A percentile compares a stretch with the other conserved stretches of the same genome.
These are phyloP conservation scores for Drosophila sulfurigaster DNA, from an alignment of 1,140 invertebrate genomes.

Conservation along the genomic window DNA sequence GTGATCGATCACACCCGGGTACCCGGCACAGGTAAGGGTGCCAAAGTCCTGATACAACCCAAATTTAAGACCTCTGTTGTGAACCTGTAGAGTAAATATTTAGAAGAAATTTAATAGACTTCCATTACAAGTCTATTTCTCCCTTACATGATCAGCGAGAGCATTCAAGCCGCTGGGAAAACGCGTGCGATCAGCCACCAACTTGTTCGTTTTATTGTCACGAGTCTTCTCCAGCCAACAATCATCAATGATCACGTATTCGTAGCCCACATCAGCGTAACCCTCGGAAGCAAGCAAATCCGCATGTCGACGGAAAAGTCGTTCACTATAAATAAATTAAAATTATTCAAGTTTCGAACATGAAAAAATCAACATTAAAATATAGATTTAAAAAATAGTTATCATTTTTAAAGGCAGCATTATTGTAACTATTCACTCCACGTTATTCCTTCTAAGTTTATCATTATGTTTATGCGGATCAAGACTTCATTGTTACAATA, in stretches of 20 bases:
- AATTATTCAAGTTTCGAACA: background rate
- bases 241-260: slow-evolving; percentile 95
- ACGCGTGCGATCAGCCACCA: slow-evolving; percentile 90
- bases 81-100: slow-evolving; percentile 87
- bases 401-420: too few relatives aligned
- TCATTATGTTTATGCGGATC: too few relatives aligned
- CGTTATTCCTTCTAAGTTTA: too few relatives aligned
- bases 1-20: slow-evolving; percentile 92
- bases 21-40: slow-evolving; percentile 92
- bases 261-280: slow-evolving; percentile 92
- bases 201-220: slow-evolving; percentile 87
- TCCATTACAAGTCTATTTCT: background rate
- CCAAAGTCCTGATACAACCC: slow-evolving; percentile 96
- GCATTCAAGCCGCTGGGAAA: slow-evolving; percentile 94
- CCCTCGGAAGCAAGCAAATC: slow-evolving; percentile 92
- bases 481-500: too few relatives aligned
- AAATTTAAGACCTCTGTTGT: slow-evolving; percentile 92
- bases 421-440: too few relatives aligned
- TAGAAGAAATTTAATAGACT: background rate
- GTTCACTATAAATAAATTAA: slow-evolving; percentile 87
- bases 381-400: too few relatives aligned
- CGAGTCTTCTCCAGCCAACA: slow-evolving; percentile 93
- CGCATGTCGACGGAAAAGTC: slow-evolving; percentile 92
- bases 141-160: slow-evolving; percentile 91
- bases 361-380: too few relatives aligned